Conservation (phyloP, 2,113 vertebrate species). For the Calyptommatus sinebrachiatus region DNA sequence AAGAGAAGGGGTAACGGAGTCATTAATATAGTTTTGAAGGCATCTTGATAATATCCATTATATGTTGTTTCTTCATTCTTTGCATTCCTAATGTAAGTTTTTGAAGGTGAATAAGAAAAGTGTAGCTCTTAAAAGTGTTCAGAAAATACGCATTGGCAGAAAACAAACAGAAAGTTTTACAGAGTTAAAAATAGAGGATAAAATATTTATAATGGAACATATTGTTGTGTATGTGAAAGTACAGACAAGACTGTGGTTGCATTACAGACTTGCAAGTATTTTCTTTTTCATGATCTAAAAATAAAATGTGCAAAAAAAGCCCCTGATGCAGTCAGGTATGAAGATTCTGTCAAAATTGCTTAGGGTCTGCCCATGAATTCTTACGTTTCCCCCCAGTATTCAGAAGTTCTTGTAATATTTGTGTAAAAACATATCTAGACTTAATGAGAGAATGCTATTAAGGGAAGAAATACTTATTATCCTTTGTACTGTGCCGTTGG, state of each 20-base stretch:
- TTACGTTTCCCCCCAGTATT: slow-evolving; percentile 39
- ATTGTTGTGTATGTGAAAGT: slow-evolving; percentile 58
- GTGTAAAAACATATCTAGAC: slow-evolving; percentile 47
- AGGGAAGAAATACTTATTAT: slow-evolving; percentile 26
- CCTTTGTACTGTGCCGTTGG: background rate
- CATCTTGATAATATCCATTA: slow-evolving; percentile 14
- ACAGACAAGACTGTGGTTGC: slow-evolving; percentile 63
- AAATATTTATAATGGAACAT: slow-evolving; percentile 68
- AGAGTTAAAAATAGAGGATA: slow-evolving; percentile 60
- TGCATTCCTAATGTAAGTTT: slow-evolving; percentile 34
- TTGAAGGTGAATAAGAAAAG: background rate
- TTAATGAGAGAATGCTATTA: slow-evolving; percentile 26
- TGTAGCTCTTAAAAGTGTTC: slow-evolving; percentile 36
- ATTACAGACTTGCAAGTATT: slow-evolving; percentile 66
- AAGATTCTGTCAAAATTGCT: slow-evolving; percentile 13
- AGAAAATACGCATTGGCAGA: slow-evolving; percentile 47
- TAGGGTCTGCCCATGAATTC: slow-evolving; percentile 42
- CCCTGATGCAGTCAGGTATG: slow-evolving; percentile 59
- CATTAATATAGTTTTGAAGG: slow-evolving; percentile 25
- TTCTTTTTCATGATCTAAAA: slow-evolving; percentile 58
- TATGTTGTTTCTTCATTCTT: slow-evolving; percentile 24
- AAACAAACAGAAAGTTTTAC: slow-evolving; percentile 53
- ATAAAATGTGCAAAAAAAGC: slow-evolving; percentile 50
- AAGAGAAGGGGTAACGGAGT: background rate
- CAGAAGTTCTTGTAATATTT: slow-evolving; percentile 41